A percentile compares a stretch with the other conserved stretches of the same genome.
Conservation (phyloP, 2,888 invertebrate species). For the Siphlonurus alternatus region DNA sequence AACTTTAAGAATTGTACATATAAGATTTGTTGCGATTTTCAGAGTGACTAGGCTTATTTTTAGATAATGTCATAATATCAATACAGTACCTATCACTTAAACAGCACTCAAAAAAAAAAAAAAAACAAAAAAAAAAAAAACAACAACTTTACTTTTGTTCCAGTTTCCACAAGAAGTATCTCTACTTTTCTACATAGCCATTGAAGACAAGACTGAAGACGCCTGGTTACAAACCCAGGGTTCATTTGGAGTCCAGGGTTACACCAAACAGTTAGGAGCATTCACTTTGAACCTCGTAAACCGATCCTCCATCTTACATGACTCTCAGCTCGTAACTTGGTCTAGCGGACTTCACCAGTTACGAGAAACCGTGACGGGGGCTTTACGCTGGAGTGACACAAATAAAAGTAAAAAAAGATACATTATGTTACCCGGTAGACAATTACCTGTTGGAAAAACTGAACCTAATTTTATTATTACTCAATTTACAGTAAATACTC, state of each 20-base stretch:
- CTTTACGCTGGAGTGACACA: slow-evolving; percentile 41
- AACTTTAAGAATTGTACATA: too few relatives aligned
- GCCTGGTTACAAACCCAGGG: slow-evolving; percentile 38
- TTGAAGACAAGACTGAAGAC: slow-evolving; percentile 52
- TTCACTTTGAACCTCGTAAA: slow-evolving; percentile 45
- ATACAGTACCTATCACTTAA: too few relatives aligned
- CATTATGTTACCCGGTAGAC: slow-evolving; percentile 11
- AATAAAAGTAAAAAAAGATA: slow-evolving; percentile 29
- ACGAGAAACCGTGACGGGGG: slow-evolving; percentile 55
- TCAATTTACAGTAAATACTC: slow-evolving; percentile 49
- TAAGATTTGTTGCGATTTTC: too few relatives aligned
- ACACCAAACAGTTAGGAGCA: slow-evolving; percentile 58
- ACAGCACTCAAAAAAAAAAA: too few relatives aligned
- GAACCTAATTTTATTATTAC: slow-evolving; percentile 44
- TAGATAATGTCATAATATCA: too few relatives aligned
- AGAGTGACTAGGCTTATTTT: too few relatives aligned
- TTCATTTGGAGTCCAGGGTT: slow-evolving; percentile 47
- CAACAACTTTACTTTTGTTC: slow-evolving; percentile 8
- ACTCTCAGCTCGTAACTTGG: slow-evolving; percentile 54
- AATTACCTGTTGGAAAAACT: slow-evolving; percentile 15
- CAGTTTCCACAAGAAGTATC: slow-evolving; percentile 30
- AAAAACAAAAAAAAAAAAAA: too few relatives aligned
- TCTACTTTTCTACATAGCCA: slow-evolving; percentile 63
- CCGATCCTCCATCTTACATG: slow-evolving; percentile 41
- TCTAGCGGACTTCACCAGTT: slow-evolving; percentile 50